Base-by-base conservation (phyloP, 2,888 invertebrate genomes). In the Tethea ocularis region DNA sequence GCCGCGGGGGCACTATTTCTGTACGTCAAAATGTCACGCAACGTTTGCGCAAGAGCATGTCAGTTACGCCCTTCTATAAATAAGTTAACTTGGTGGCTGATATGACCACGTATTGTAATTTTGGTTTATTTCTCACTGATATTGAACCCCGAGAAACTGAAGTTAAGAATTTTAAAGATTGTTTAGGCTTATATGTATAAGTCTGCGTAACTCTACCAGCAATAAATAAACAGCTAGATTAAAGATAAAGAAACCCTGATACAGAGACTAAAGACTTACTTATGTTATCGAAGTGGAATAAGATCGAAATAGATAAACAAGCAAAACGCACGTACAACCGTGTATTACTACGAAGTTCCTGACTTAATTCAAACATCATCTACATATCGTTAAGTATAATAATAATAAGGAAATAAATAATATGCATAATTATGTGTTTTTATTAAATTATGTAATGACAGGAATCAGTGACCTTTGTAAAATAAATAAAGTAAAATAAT, bases 21-120 rank as follows among this genome's bases (percentile, higher is more conserved):
- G 91, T 86, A 68, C 86, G 78, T 83, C 84, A 86, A 90, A 91
- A 91, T 91, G 91, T 91, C 91, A 88, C 80, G 77, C 76, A 74
- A 71, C 68, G 71, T 77, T 90, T 90, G 83, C 88, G 88, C 84
- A 89, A 90, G 82, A 74, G 79, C 78, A 77, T 71, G 71, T 69
- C 72, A 74, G 72, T 75, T 77, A 80, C 83, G 78, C 69, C 75
- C 74, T 58, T 68, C 67, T 67, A 72, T 85, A 82, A 83, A 84
- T 85, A 86, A 76, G 66, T 13, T 33, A 33, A 62, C 36, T 59
- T 63, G 67, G 46, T 46, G 46, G 46, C 63, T 70, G 65, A 71
- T 54, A 33, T 22, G 54, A 36, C 54, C 54, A 56, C 56, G 41
- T 38, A 15, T 41, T n/a, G 64, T 60, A 62, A 69, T 72, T 68